Percentiles rank a stretch among this genome's conserved stretches.
These are phyloP conservation scores for Chromis chromis DNA, from an alignment of 2,797 vertebrate species.

Conservation along the genomic window DNA sequence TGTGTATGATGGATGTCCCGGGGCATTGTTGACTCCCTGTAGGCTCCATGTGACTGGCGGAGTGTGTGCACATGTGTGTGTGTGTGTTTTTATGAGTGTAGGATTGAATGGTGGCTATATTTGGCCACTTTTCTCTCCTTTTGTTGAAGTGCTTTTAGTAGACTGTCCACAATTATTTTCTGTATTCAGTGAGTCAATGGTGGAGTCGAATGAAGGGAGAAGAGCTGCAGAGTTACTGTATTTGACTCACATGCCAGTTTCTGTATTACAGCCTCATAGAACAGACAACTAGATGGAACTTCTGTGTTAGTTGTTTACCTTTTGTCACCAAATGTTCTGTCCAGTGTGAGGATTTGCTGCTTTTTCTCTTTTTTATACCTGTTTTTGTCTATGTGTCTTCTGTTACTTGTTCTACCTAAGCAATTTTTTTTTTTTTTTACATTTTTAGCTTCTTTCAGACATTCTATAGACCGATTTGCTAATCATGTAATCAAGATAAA, in stretches of 20 bases:
- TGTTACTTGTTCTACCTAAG: neutral
- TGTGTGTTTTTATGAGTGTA: slow-evolving; percentile 33
- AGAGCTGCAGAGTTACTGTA: slow-evolving; percentile 2
- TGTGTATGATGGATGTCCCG: slow-evolving; percentile 40
- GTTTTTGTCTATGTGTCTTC: neutral
- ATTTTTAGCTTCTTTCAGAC: neutral
- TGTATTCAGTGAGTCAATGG: slow-evolving; percentile 11
- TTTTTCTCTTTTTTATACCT: neutral
- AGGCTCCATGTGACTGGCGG: slow-evolving; percentile 21
- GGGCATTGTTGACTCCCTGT: slow-evolving; percentile 23
- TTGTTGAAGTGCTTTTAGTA: slow-evolving; percentile 24
- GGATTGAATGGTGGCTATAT: slow-evolving; percentile 60
- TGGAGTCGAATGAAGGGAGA: slow-evolving; percentile 19
- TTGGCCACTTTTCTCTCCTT: slow-evolving; percentile 35
- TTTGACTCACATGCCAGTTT: neutral
- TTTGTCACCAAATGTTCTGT: neutral
- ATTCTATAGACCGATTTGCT: neutral
- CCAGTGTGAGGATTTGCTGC: neutral
- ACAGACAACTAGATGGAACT: no score
- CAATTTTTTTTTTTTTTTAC: neutral
- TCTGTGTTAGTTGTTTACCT: no score
- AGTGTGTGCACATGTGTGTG: slow-evolving; percentile 35
- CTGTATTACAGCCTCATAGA: neutral
- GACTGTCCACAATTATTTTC: slow-evolving; percentile 3
- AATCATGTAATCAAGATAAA: neutral